Evolutionary conservation across 2,113 vertebrate species (phyloP), one percentile per base, ranked within the genome.

Genomic region (Pseudorasbora parva): DNA sequence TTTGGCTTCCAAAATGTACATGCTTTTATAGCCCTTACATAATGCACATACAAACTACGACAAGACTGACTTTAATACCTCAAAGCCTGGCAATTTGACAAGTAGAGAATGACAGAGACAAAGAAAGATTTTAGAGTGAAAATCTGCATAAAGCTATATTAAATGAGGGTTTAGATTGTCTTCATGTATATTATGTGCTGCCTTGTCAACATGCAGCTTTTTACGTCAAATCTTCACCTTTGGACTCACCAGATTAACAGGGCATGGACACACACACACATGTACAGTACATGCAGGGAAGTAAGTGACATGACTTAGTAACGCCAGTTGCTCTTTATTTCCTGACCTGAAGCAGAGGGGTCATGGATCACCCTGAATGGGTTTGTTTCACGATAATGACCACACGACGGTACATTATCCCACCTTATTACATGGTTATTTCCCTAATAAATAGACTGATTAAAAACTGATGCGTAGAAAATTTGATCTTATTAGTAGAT

Each of bases 1-100:
- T 87, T 82, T 79, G 66, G 47, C 27, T 49, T 60, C 30, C 21
- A 41, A 54, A 82, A 87, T 37, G 78, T 77, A 54, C 54, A 78
- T 45, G 54, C 41, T 84, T 72, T 78, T 64, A 84, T 33, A 66
- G 75, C 23, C 37, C 51, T 41, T 54, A 84, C 51, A 54, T 27
- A 78, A 56, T 64, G 60, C 41, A 33, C 30, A 60, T 7, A 49
- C 19, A 60, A 14, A 30, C 54, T 21, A 60, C 8, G 6, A 33
- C 41, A 51, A 19, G 19, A 76, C 27, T 14, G 9, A 19, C 69
- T 45, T 60, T 14, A 72, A 57, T 49, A 59, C 11, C 51, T 59
- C 10, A 78, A 25, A 59, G 76, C 27, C 56, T 25, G 33, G 56
- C 14, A 78, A 78, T 25, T 7, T 17, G 8, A 64, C 45, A 37